Conservation (phyloP, 2,113 vertebrate species). For the Ophiodon elongatus region DNA sequence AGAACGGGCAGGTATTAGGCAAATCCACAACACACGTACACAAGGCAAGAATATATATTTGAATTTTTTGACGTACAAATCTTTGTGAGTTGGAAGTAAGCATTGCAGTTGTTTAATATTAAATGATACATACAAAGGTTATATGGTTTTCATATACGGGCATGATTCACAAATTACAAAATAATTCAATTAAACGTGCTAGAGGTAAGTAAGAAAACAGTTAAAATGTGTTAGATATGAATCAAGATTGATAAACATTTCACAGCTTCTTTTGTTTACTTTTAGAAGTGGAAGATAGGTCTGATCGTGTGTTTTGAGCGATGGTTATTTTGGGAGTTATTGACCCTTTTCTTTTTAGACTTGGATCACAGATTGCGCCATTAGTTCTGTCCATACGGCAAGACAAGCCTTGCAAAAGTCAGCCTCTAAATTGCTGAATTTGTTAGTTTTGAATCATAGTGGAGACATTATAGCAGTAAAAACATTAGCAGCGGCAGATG, state of each 20-base stretch:
- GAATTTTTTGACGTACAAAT: constrained; percentile 16
- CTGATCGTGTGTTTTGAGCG: not conserved
- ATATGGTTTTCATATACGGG: not conserved
- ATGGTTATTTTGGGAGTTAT: not conserved
- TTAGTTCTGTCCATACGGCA: not conserved
- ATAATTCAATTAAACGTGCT: not conserved
- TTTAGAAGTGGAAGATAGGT: not conserved
- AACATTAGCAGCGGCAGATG: constrained; percentile 33
- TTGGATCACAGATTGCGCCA: not conserved
- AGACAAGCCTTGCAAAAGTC: not conserved
- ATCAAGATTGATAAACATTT: not conserved
- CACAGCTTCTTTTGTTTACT: not conserved
- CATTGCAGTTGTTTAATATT: not conserved
- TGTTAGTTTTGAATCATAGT: not conserved
- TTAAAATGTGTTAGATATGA: not conserved
- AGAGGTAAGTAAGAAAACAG: not conserved
- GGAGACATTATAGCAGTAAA: not conserved
- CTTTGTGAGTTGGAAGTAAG: constrained; percentile 13
- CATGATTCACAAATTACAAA: not conserved
- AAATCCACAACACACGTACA: constrained; percentile 19
- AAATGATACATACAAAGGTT: not conserved
- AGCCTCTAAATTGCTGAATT: not conserved
- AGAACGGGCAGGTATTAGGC: constrained; percentile 40
- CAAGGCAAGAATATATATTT: constrained; percentile 9
- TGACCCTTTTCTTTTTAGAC: not conserved